Percentiles rank a stretch among this genome's conserved stretches.
These are phyloP conservation scores for Dallia pectoralis DNA, from an alignment of 2,797 vertebrate species.

Conservation along the genomic window DNA sequence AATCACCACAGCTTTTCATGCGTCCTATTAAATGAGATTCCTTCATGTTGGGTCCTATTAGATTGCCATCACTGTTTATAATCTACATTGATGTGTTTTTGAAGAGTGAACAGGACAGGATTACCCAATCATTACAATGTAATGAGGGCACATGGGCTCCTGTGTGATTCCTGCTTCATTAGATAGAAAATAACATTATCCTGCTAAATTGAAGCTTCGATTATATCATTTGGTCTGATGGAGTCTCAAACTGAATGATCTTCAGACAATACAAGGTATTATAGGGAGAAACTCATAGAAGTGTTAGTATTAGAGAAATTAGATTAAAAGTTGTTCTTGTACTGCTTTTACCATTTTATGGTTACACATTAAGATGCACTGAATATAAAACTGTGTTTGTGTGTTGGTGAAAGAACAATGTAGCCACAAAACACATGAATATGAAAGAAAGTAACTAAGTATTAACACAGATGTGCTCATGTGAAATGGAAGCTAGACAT, in stretches of 20 bases:
- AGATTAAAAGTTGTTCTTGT: no score
- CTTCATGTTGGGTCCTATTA: neutral
- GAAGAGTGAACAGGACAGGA: no score
- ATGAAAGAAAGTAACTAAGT: neutral
- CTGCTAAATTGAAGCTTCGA: neutral
- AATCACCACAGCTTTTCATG: no score
- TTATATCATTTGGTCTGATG: conserved; percentile 10
- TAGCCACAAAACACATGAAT: neutral
- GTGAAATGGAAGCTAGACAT: neutral
- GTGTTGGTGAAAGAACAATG: neutral
- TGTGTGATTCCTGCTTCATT: conserved; percentile 32
- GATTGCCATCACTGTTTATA: neutral
- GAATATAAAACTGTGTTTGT: neutral
- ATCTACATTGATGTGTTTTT: conserved; percentile 4
- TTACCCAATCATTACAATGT: no score
- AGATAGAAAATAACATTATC: conserved; percentile 41
- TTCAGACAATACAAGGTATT: no score
- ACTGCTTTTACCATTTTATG: no score
- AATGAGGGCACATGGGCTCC: no score
- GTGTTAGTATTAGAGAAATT: no score
- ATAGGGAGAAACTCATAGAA: no score
- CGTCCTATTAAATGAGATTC: neutral
- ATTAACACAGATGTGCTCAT: neutral
- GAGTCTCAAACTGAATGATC: neutral
- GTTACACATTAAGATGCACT: neutral